Evolutionary conservation across 2,113 vertebrate species (phyloP).

Genomic region (Heterotis niloticus): DNA sequence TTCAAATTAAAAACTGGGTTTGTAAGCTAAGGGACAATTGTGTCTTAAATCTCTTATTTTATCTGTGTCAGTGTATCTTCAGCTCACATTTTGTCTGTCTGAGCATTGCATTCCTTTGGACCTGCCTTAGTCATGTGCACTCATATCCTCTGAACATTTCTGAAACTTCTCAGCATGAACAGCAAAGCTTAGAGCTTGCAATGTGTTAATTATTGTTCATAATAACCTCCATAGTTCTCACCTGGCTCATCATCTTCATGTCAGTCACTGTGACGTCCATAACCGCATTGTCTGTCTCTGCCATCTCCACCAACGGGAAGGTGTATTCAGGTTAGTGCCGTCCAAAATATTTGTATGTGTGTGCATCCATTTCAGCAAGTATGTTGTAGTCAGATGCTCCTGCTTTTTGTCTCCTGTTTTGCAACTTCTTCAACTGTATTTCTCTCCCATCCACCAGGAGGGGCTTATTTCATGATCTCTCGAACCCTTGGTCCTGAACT

Average conservation of each 20-base stretch:
- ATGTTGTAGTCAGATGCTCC: neutral
- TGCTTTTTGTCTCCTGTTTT: neutral
- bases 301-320: constrained; percentile 68
- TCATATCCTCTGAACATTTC: too few species aligned
- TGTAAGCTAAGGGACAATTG: too few species aligned
- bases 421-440: neutral
- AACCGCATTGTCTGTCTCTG: constrained; percentile 65
- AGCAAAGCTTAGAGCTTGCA: neutral
- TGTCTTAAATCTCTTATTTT: neutral
- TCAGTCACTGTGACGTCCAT: constrained; percentile 60
- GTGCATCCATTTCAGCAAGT: neutral
- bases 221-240: constrained; percentile 54
- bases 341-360: neutral
- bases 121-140: neutral
- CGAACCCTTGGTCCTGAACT: constrained; percentile 60
- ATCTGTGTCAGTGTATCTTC: neutral
- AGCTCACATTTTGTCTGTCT: neutral
- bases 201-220: neutral
- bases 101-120: neutral
- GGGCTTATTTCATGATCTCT: constrained; percentile 66
- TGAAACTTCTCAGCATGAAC: neutral
- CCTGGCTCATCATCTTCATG: constrained; percentile 64
- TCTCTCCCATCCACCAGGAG: constrained; percentile 41
- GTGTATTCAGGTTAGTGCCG: constrained; percentile 60
- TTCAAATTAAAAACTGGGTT: too few species aligned